Evolutionary conservation across 2,888 invertebrate species (phyloP).

Genomic region (Drosophila anomalata): DNA sequence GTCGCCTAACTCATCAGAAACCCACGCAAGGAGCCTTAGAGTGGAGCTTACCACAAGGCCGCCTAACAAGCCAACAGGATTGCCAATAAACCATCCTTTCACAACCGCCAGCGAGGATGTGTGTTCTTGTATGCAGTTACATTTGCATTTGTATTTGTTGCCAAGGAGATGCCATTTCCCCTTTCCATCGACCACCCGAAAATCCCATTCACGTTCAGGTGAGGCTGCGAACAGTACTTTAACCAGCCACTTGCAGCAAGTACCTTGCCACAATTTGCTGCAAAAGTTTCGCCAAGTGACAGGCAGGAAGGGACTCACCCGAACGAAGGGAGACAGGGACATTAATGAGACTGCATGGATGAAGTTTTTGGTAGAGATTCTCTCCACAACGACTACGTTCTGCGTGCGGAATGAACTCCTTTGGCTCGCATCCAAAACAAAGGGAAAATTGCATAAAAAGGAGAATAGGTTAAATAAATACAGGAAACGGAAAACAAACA

Average conservation of each 20-base stretch:
- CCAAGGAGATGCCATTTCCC: conserved; percentile 18
- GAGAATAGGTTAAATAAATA: conserved; percentile 20
- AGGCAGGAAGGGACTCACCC: neutral
- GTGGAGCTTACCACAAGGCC: neutral
- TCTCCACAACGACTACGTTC: conserved; percentile 19
- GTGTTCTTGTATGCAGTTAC: neutral
- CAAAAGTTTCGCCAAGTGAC: conserved; percentile 42
- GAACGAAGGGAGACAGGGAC: conserved; percentile 5
- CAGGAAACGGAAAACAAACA: conserved; percentile 42
- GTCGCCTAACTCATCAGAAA: neutral
- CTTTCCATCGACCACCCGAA: neutral
- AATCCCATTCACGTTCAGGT: conserved; percentile 6
- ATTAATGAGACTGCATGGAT: conserved; percentile 45
- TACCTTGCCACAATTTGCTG: conserved; percentile 48
- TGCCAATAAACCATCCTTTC: conserved; percentile 16
- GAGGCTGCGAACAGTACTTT: conserved; percentile 24
- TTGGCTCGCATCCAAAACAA: conserved; percentile 41
- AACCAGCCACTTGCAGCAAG: conserved; percentile 45
- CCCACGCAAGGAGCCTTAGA: neutral
- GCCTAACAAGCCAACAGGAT: neutral
- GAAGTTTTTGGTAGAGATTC: conserved; percentile 35
- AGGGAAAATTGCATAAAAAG: conserved; percentile 25
- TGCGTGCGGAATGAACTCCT: conserved; percentile 26
- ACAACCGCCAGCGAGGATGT: neutral
- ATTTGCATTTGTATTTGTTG: neutral